Evolutionary conservation across 1,140 invertebrate genomes (phyloP).

Genomic region (Pissodes strobi): DNA sequence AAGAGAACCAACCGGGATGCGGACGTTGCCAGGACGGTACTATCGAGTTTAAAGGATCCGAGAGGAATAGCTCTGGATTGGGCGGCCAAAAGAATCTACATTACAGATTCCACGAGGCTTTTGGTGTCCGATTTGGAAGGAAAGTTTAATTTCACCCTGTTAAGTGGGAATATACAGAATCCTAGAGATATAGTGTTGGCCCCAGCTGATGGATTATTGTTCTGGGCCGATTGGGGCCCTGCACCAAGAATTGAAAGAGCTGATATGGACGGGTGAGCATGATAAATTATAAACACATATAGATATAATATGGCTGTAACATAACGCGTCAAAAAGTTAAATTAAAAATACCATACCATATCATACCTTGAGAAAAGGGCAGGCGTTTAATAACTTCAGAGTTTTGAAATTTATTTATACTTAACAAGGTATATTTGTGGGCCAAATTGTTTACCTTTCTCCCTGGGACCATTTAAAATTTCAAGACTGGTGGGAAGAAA

Average conservation of each 20-base stretch:
- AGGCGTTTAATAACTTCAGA: too few relatives aligned
- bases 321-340: too few relatives aligned
- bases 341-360: too few relatives aligned
- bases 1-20: constrained; percentile 43
- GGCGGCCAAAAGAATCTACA: constrained; percentile 73
- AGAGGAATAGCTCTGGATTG: constrained; percentile 81
- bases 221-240: constrained; percentile 57
- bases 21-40: constrained; percentile 37
- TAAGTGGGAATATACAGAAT: constrained; percentile 63
- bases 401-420: too few relatives aligned
- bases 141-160: constrained; percentile 61
- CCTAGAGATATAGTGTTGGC: constrained; percentile 70
- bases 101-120: constrained; percentile 70
- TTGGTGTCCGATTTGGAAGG: constrained; percentile 66
- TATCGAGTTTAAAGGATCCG: constrained; percentile 62
- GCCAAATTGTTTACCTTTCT: too few relatives aligned
- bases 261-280: constrained; percentile 68
- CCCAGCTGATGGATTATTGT: constrained; percentile 62
- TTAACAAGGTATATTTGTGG: too few relatives aligned
- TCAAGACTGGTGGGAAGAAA: too few relatives aligned
- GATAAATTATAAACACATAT: too few relatives aligned
- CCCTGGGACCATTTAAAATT: too few relatives aligned
- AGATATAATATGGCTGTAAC: too few relatives aligned
- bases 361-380: too few relatives aligned
- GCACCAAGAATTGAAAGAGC: constrained; percentile 66